Base-by-base conservation (phyloP, 2,113 vertebrate species). In the Ovis canadensis region DNA sequence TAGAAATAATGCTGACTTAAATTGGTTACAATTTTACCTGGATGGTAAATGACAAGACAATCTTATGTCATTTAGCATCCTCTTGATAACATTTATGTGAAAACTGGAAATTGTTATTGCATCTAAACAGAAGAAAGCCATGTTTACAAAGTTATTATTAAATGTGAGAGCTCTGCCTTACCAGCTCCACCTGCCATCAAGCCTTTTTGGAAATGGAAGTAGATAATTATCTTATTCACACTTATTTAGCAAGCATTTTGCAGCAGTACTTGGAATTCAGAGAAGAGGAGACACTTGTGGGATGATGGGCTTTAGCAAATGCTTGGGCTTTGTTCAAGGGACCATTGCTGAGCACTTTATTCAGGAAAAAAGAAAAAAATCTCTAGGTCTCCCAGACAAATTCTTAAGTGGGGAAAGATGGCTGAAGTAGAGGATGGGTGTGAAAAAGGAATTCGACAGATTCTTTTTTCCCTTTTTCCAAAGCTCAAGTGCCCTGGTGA, bases 1-100 rank as follows among this genome's bases (percentile, higher is more conserved):
- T 91, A 84, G 94, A 98, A 98, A 98, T 92, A 45, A 96, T 64
- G 96, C 59, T 98, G 97, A 50, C n/a, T 98, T 98, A 60, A 97
- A 67, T 85, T 93, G 80, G 33, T 67, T 98, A 94, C 97, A 95
- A 33, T 36, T 85, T 59, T 80, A 25, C 67, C 59, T 9, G 4
- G 19, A 82, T 16, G 55, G 16, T 74, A 84, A 94, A 96, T 88
- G 78, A 83, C 62, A 98, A 95, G 90, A 50, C 9, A 87, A 36
- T 90, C 15, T 43, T 71, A 60, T 40, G 21, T 11, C 84, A 98
- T 96, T 98, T 95, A 98, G 90, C 91, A 59, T 89, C 31, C 71
- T 97, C 21, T 96, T 91, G 90, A 90, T 93, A 91, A 15, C 45
- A 55, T 95, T 78, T 59, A 5, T 80, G 52, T 87, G 60, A 97